A percentile compares a stretch with the other conserved stretches of the same genome.
Evolutionary conservation across 2,797 vertebrate genomes (phyloP).

Genomic region (Micromesistius poutassou): DNA sequence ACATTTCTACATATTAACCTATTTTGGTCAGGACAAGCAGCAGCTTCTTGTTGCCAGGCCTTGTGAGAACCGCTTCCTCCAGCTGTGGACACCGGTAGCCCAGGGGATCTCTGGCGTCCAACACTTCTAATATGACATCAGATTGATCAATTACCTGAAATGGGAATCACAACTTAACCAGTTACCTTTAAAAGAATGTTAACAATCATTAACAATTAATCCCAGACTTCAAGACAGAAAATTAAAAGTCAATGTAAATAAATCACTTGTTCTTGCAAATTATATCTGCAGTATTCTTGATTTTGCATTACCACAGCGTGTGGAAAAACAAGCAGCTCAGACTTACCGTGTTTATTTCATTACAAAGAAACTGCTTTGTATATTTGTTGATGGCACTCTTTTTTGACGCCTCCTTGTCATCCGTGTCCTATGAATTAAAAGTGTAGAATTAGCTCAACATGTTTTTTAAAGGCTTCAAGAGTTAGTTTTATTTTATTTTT

Average conservation of each 20-base stretch:
- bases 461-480: no score
- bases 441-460: neutral
- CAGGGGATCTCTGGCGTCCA: constrained; percentile 93
- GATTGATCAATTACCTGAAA: constrained; percentile 85
- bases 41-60: constrained; percentile 80
- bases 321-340: neutral
- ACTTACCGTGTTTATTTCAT: constrained; percentile 85
- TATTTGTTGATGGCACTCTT: constrained; percentile 58
- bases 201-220: neutral
- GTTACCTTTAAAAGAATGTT: neutral
- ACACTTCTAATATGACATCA: constrained; percentile 86
- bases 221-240: neutral
- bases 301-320: neutral
- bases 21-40: constrained; percentile 90
- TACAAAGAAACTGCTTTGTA: constrained; percentile 76
- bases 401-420: constrained; percentile 52
- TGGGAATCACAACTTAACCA: neutral
- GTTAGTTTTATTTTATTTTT: no score
- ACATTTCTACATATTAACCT: constrained; percentile 65
- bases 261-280: neutral
- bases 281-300: no score
- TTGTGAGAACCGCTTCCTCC: constrained; percentile 79
- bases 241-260: neutral
- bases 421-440: constrained; percentile 65
- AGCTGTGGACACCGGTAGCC: constrained; percentile 90